These are phyloP conservation scores for Whitmania pigra DNA, from an alignment of 1,140 invertebrate genomes.

Conservation along the genomic window DNA sequence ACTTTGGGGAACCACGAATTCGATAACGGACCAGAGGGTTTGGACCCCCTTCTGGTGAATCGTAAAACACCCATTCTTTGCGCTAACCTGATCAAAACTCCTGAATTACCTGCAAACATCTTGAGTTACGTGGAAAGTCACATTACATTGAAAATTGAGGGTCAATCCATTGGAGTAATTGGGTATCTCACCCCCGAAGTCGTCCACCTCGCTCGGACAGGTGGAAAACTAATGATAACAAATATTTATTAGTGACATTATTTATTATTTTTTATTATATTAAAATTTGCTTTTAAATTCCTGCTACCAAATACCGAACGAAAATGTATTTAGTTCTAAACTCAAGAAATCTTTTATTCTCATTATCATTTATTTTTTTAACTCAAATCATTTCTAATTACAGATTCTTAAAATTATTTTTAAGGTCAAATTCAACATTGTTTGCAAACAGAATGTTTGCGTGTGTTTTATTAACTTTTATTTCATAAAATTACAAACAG, in stretches of 20 bases:
- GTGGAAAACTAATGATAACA: neutral
- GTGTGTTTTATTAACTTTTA: no score
- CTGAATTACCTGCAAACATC: no score
- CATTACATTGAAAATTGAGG: no score
- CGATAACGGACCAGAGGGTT: conserved; percentile 60
- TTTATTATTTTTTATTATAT: neutral
- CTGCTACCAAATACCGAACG: neutral
- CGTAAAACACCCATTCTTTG: conserved; percentile 59
- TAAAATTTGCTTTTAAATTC: neutral
- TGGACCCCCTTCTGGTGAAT: conserved; percentile 63
- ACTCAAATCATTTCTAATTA: no score
- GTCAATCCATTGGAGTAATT: neutral
- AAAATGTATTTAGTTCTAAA: neutral
- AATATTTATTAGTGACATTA: no score
- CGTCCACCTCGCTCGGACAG: neutral
- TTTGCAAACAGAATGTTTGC: neutral
- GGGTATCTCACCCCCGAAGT: neutral
- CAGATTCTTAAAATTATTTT: neutral
- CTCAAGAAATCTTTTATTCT: no score
- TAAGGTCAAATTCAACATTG: neutral
- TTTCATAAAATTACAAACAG: neutral
- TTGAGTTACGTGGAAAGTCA: no score
- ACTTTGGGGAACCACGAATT: conserved; percentile 90
- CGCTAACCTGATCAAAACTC: conserved; percentile 51
- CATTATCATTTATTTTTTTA: no score